A percentile compares a stretch with the other conserved stretches of the same genome.
These are phyloP conservation scores for Diuraphis noxia DNA, from an alignment of 1,140 invertebrate species.

Conservation along the genomic window DNA sequence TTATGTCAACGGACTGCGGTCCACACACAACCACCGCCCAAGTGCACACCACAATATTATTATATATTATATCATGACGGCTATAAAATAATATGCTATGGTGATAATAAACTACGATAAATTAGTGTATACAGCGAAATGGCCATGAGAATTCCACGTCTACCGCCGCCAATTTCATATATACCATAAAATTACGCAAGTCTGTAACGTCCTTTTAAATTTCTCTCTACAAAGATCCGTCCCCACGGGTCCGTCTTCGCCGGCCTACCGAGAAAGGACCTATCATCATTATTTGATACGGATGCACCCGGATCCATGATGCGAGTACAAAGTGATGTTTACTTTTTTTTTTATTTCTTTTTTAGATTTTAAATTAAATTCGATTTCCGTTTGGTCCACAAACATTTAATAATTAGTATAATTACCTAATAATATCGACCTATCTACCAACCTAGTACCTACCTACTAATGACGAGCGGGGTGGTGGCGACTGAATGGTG, in stretches of 20 bases:
- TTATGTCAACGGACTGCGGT: neutral
- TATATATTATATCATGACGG: neutral
- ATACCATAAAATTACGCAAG: conserved; percentile 8
- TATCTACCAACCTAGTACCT: neutral
- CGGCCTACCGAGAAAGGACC: neutral
- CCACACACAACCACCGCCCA: neutral
- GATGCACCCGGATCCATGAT: neutral
- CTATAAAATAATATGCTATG: neutral
- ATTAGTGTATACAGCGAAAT: neutral
- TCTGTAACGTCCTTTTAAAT: neutral
- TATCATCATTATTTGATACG: neutral
- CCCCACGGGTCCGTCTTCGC: neutral
- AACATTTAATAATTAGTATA: neutral
- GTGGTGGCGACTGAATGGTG: too few relatives aligned
- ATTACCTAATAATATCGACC: neutral
- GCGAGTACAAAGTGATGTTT: neutral
- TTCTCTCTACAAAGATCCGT: neutral
- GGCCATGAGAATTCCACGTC: conserved; percentile 19
- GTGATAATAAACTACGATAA: neutral
- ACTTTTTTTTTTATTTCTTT: neutral
- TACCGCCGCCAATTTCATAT: neutral
- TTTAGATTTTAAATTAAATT: neutral
- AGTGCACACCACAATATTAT: neutral
- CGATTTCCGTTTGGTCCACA: neutral
- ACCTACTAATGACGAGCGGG: neutral